These are phyloP conservation scores for Pseudochromis fuscus DNA, from an alignment of 2,797 vertebrate genomes.

Conservation along the genomic window DNA sequence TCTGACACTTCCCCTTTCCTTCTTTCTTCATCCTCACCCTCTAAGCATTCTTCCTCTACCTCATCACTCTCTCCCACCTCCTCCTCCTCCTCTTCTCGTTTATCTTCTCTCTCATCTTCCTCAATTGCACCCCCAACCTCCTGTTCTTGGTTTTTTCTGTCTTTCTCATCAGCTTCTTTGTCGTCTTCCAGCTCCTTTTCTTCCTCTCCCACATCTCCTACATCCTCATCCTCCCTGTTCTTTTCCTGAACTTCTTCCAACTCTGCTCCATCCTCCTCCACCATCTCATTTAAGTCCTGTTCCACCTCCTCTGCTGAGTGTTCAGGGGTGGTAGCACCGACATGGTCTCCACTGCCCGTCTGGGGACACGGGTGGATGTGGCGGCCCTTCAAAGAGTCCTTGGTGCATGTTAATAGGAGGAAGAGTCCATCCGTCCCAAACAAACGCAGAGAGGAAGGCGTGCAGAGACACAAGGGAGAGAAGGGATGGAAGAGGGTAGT, in stretches of 20 bases:
- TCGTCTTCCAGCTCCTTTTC: neutral
- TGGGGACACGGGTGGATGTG: conserved; percentile 57
- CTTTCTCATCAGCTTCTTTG: conserved; percentile 4
- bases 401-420: conserved; percentile 48
- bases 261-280: neutral
- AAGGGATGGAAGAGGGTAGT: conserved; percentile 51
- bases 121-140: too few species aligned
- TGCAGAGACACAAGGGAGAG: conserved; percentile 69
- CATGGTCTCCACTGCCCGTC: conserved; percentile 55
- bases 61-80: neutral
- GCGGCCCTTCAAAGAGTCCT: conserved; percentile 83
- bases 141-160: conserved; percentile 5
- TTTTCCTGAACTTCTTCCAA: conserved; percentile 7
- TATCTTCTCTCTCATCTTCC: neutral
- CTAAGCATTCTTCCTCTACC: neutral
- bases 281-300: conserved; percentile 4
- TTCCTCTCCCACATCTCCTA: neutral
- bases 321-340: conserved; percentile 59
- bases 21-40: conserved; percentile 15
- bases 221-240: conserved; percentile 11
- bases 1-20: conserved; percentile 13
- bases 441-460: conserved; percentile 56
- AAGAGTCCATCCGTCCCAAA: conserved; percentile 53
- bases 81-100: neutral
- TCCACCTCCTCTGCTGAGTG: conserved; percentile 37